Percentiles rank a stretch among this genome's conserved stretches.
Evolutionary conservation across 2,888 invertebrate genomes (phyloP).

Genomic region (Melieria omissa): DNA sequence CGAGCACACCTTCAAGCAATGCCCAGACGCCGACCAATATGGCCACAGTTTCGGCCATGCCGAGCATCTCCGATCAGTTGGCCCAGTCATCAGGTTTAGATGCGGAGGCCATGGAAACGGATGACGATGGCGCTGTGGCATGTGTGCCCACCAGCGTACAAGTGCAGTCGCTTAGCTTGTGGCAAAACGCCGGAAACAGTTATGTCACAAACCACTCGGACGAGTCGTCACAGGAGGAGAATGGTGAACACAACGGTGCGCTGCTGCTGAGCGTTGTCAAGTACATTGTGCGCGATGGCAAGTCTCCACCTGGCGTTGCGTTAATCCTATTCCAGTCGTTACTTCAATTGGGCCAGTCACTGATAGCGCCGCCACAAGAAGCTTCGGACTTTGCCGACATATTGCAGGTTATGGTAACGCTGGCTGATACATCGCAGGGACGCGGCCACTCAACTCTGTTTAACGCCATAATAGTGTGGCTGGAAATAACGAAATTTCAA

Average conservation of each 20-base stretch:
- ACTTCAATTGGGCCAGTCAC: slow-evolving; percentile 78
- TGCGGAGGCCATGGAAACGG: slow-evolving; percentile 66
- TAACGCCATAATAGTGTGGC: slow-evolving; percentile 82
- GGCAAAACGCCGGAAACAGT: slow-evolving; percentile 63
- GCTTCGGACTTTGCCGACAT: slow-evolving; percentile 82
- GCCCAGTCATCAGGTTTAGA: slow-evolving; percentile 55
- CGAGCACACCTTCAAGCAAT: slow-evolving; percentile 68
- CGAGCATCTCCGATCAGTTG: slow-evolving; percentile 65
- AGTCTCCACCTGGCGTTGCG: slow-evolving; percentile 49
- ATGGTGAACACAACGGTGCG: slow-evolving; percentile 74
- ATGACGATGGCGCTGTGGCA: slow-evolving; percentile 64
- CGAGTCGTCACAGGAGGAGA: slow-evolving; percentile 52
- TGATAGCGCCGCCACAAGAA: slow-evolving; percentile 74
- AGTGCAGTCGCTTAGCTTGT: slow-evolving; percentile 55
- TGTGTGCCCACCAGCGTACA: slow-evolving; percentile 41
- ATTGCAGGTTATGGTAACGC: slow-evolving; percentile 79
- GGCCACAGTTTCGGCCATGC: slow-evolving; percentile 66
- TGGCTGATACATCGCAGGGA: slow-evolving; percentile 84
- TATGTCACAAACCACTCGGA: slow-evolving; percentile 67
- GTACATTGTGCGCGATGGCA: slow-evolving; percentile 77
- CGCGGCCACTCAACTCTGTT: slow-evolving; percentile 83
- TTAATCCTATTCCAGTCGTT: slow-evolving; percentile 76
- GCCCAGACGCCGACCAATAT: slow-evolving; percentile 69
- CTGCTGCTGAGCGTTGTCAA: slow-evolving; percentile 77
- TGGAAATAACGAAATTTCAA: slow-evolving; percentile 74